Evolutionary conservation across 2,113 vertebrate genomes (phyloP).

Genomic region (Paralichthys olivaceus): DNA sequence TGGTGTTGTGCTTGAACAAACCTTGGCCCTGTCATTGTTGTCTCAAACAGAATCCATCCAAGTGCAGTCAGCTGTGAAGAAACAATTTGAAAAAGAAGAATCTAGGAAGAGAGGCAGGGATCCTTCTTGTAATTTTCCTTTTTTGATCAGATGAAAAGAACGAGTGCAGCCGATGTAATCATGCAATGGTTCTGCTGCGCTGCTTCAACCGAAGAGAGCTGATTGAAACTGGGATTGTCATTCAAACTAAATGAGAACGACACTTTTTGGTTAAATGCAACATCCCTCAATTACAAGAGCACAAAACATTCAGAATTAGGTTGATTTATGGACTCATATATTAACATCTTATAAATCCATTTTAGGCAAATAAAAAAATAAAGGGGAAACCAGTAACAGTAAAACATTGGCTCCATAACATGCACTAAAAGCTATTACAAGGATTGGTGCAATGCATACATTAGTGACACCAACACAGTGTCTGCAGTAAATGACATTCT

Average conservation of each 20-base stretch:
- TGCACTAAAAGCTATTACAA: background rate
- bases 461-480: background rate
- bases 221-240: background rate
- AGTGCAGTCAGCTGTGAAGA: constrained; percentile 25
- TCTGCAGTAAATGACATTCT: background rate
- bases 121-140: constrained; percentile 22
- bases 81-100: constrained; percentile 13
- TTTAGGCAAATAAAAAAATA: too few relatives aligned
- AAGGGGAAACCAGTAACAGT: background rate
- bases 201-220: constrained; percentile 14
- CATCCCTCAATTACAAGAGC: background rate
- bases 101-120: background rate
- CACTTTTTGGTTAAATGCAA: background rate
- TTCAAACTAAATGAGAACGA: background rate
- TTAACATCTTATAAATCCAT: background rate
- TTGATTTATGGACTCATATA: too few relatives aligned
- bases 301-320: background rate
- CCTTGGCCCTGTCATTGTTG: constrained; percentile 19
- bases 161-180: constrained; percentile 25
- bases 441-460: background rate
- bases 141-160: constrained; percentile 31
- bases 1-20: constrained; percentile 27
- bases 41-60: constrained; percentile 21
- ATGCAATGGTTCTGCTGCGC: constrained; percentile 19
- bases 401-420: background rate